Evolutionary conservation across 2,797 vertebrate species (phyloP).

Genomic region (Kryptopterus vitreolus): DNA sequence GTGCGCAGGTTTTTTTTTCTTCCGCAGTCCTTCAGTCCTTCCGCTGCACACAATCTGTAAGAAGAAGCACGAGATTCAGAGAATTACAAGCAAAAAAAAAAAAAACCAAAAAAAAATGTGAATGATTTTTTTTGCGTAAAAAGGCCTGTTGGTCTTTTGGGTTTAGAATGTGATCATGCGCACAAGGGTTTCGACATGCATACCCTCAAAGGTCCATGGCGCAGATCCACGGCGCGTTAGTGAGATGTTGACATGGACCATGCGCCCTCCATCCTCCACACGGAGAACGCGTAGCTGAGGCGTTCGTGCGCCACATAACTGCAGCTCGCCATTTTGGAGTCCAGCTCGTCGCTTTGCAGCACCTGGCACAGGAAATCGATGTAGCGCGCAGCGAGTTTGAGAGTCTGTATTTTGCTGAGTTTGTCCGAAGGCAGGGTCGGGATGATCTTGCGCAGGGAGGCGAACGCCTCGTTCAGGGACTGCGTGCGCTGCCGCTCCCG

Average conservation of each 20-base stretch:
- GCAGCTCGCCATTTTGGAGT: constrained; percentile 94
- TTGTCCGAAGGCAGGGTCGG: constrained; percentile 97
- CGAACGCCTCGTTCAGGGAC: constrained; percentile 95
- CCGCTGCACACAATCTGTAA: constrained; percentile 30
- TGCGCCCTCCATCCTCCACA: constrained; percentile 98
- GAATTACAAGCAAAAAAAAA: not conserved
- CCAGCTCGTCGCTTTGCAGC: constrained; percentile 94
- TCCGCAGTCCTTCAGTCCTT: constrained; percentile 17
- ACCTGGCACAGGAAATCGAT: constrained; percentile 98
- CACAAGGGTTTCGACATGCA: constrained; percentile 12
- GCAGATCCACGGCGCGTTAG: constrained; percentile 66
- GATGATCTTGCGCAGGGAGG: constrained; percentile 94
- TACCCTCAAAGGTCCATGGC: constrained; percentile 59
- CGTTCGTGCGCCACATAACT: constrained; percentile 97
- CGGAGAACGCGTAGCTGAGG: constrained; percentile 97
- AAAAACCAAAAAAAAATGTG: too few species aligned
- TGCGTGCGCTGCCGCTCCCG: constrained; percentile 94
- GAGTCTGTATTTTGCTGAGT: constrained; percentile 97
- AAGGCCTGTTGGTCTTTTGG: not conserved
- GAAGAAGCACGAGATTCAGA: constrained; percentile 23
- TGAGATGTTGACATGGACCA: constrained; percentile 96
- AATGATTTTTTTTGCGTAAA: not conserved
- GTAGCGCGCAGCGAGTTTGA: constrained; percentile 94
- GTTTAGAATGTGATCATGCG: not conserved
- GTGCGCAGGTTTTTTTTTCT: constrained; percentile 4